Evolutionary conservation across 2,113 vertebrate genomes (phyloP), one percentile per base, ranked within the genome.

Genomic region (Hippolais icterina): DNA sequence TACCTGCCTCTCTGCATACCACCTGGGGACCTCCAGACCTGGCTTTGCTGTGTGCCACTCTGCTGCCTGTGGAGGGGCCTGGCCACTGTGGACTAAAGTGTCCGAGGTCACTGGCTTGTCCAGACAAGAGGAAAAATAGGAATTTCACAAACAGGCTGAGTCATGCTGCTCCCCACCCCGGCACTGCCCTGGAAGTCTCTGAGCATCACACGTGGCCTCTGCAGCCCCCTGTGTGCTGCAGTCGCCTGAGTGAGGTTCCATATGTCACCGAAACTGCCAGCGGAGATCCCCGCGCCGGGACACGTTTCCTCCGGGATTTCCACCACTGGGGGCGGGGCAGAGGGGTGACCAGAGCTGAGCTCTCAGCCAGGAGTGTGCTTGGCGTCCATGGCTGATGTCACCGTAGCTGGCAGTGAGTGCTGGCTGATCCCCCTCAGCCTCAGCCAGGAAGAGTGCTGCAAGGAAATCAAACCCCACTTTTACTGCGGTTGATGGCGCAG

Each of bases 71-170:
- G 23, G 24, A 66, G 37, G 60, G 23, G 9, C 23, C 47, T 3
- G 10, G 33, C 37, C 1, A 1, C 52, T 47, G 44, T 2, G 12
- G 28, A 22, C 8, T 5, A 84, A 82, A 47, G n/a, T 66, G 53
- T 82, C 76, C 0, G 5, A 87, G 86, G 68, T 78, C 71, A 63
- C 52, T 0, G 0, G 44, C n/a, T 71, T 16, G 9, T 92, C 81
- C 66, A 50, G 75, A 44, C 29, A 56, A 63, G 1, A 11, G 61
- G 87, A 87, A 84, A 85, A 88, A 70, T 63, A 78, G 84, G 78
- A 65, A 80, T 96, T 96, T 95, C 70, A 69, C 94, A 97, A 96
- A 77, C 6, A 0, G 89, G 70, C 70, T 96, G 96, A 97, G 87
- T 97, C 96, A 97, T 2, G 0, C 10, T 0, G 2, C 41, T 91